Percentiles rank a stretch among this genome's conserved stretches.
Evolutionary conservation across 2,797 vertebrate genomes (phyloP).

Genomic region (Microcaecilia unicolor): DNA sequence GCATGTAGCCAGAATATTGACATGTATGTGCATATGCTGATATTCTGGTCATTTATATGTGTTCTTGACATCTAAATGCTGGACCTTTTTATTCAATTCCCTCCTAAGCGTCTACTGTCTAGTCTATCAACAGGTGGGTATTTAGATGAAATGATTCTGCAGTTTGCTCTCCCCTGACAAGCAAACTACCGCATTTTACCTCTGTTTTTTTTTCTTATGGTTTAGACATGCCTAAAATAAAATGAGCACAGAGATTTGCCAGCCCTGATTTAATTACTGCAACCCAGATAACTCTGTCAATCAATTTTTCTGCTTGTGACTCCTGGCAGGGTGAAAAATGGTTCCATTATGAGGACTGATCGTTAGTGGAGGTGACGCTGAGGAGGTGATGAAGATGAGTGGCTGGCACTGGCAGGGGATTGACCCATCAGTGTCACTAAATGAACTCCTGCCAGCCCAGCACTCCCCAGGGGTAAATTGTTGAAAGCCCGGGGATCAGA

Average conservation of each 20-base stretch:
- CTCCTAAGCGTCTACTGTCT: no score
- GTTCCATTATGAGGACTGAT: conserved; percentile 48
- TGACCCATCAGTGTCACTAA: conserved; percentile 45
- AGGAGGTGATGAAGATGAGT: conserved; percentile 47
- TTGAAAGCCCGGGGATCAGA: conserved; percentile 30
- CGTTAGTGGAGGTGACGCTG: conserved; percentile 45
- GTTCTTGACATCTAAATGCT: no score
- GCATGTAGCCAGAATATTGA: no score
- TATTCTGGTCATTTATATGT: no score
- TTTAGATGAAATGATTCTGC: no score
- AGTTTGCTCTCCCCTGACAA: no score
- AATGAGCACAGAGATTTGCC: conserved; percentile 53
- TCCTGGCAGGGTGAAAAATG: conserved; percentile 47
- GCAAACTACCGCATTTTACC: conserved; percentile 26
- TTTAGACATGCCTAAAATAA: conserved; percentile 48
- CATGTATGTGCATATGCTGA: no score
- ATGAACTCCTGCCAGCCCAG: conserved; percentile 22
- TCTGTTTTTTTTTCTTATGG: conserved; percentile 34
- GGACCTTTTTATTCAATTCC: no score
- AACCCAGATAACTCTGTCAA: conserved; percentile 54
- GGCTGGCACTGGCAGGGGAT: conserved; percentile 38
- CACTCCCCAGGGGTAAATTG: conserved; percentile 29
- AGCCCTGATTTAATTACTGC: conserved; percentile 56
- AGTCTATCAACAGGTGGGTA: no score
- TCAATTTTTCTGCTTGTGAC: conserved; percentile 48